Base-by-base conservation (phyloP, 2,888 invertebrate species). In the Pasiphila rectangulata region DNA sequence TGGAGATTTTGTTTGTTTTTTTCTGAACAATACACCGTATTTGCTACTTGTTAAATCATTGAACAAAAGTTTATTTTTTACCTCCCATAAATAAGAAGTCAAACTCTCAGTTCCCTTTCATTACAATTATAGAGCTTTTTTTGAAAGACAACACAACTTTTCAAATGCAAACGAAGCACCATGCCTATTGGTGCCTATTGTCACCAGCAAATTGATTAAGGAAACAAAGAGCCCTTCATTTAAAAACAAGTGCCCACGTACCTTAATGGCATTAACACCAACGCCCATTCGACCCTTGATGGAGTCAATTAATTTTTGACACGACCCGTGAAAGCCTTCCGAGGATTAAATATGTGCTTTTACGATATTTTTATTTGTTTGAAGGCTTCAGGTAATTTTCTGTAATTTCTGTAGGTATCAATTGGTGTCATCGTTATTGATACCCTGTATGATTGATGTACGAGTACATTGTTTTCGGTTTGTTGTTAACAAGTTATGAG, bases 251-350 rank as follows among this genome's bases (percentile, higher is more conserved):
- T 46, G 41, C 40, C 21, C 12, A 48, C 47, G 46, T 46, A 51
- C 48, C 48, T 43, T 58, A 50, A 51, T 53, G 41, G 55, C 48
- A 51, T 44, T 52, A 43, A 52, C 46, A 58, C 59, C 59, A 57
- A 56, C 51, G 49, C 53, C 51, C 51, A 45, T 56, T 52, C 56
- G 49, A 42, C 59, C 59, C 59, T 66, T 66, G 68, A 67, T 67
- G 63, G 63, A 67, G 61, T 70, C 72, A 71, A 74, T 74, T 72
- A 73, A 72, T 72, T 77, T 78, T 75, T 75, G 75, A 76, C 76
- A 67, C 67, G 67, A 69, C 69, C 63, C 64, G 63, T 60, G 61
- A 62, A 64, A 63, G 59, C 61, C 61, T 61, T 53, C 51, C 53
- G 58, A 64, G 63, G 60, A 69, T 70, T 63, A 67, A 73, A 75